phyloP scores from a whole-genome alignment of 2,113 vertebrate species.

The Poecilia latipinna region DNA sequence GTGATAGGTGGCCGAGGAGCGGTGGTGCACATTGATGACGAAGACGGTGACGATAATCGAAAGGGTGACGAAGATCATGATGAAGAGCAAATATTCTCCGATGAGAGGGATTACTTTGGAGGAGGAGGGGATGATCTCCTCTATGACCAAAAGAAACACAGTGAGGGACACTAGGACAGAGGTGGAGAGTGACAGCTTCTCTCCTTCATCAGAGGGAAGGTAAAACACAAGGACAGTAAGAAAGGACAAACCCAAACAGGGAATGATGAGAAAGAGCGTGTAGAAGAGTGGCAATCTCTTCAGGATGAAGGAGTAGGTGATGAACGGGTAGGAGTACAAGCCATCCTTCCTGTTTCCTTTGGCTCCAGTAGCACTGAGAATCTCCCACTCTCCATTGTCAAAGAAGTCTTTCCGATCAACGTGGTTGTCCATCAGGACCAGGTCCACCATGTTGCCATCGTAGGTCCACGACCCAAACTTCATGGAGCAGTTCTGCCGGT shows the following conservation, averaged over 20 bases:
- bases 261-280: slow-evolving; percentile 95
- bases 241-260: slow-evolving; percentile 93
- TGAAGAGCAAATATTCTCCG: slow-evolving; percentile 94
- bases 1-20: slow-evolving; percentile 93
- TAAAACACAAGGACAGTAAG: slow-evolving; percentile 96
- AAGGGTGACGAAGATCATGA: slow-evolving; percentile 97
- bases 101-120: slow-evolving; percentile 98
- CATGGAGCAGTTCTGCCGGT: slow-evolving; percentile 97
- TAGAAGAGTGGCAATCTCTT: slow-evolving; percentile 94
- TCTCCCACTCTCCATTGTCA: slow-evolving; percentile 98
- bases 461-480: slow-evolving; percentile 99
- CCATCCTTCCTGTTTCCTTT: slow-evolving; percentile 88
- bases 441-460: slow-evolving; percentile 92
- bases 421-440: slow-evolving; percentile 88
- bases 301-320: slow-evolving; percentile 94
- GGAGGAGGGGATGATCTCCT: slow-evolving; percentile 97
- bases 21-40: slow-evolving; percentile 96
- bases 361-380: slow-evolving; percentile 89
- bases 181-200: slow-evolving; percentile 94
- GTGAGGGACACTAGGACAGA: slow-evolving; percentile 97
- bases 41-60: slow-evolving; percentile 96
- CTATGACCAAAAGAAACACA: slow-evolving; percentile 96
- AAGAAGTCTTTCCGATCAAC: slow-evolving; percentile 98
- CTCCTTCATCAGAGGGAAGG: slow-evolving; percentile 95
- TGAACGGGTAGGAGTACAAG: slow-evolving; percentile 87